Evolutionary conservation across 2,113 vertebrate species (phyloP).

Genomic region (Lipotes vexillifer): DNA sequence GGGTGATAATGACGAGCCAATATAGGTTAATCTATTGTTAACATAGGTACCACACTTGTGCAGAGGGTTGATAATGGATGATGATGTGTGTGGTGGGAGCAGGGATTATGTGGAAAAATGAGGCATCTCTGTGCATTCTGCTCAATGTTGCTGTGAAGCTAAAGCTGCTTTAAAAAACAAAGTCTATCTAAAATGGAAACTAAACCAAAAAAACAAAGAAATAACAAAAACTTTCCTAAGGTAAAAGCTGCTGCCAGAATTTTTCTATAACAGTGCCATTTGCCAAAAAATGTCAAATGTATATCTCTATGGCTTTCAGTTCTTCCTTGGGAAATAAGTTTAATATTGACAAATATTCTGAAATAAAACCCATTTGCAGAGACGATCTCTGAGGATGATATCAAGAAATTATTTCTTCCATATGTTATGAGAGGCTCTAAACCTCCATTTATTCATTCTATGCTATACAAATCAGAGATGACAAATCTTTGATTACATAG

Average conservation of each 20-base stretch:
- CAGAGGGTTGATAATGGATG: background rate
- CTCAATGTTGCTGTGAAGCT: background rate
- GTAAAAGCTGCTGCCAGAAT: background rate
- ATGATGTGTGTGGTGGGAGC: background rate
- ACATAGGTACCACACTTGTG: background rate
- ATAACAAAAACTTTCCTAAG: background rate
- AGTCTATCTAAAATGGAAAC: background rate
- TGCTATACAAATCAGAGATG: background rate
- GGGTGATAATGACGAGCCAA: fast-evolving
- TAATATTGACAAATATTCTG: background rate
- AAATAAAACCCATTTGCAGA: background rate
- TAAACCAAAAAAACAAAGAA: background rate
- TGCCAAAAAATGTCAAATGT: background rate
- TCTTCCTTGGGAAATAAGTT: background rate
- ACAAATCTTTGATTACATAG: background rate
- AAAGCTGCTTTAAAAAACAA: background rate
- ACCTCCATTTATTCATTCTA: background rate
- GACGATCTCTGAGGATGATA: background rate
- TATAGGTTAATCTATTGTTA: background rate
- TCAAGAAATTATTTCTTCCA: background rate
- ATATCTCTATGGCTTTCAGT: background rate
- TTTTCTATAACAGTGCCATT: background rate
- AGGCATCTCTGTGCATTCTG: background rate
- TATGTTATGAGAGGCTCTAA: background rate
- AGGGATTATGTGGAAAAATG: background rate